These are phyloP conservation scores for Tenodera sinensis DNA, from an alignment of 2,888 invertebrate genomes.

Conservation along the genomic window DNA sequence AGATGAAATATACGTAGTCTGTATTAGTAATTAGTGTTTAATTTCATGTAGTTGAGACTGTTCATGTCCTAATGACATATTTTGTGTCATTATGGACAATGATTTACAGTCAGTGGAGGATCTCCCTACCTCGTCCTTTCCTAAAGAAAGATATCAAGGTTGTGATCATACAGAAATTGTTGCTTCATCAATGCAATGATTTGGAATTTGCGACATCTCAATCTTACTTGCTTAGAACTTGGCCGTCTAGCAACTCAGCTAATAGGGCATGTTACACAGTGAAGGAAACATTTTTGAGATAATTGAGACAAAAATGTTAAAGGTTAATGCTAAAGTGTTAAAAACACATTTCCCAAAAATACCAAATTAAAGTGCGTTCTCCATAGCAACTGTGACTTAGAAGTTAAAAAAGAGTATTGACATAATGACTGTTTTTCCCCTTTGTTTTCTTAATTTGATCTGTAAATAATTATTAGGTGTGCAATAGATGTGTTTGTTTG, in stretches of 20 bases:
- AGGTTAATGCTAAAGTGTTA: background rate
- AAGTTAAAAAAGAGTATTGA: background rate
- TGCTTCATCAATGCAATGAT: background rate
- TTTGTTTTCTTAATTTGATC: too few relatives aligned
- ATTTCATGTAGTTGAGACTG: background rate
- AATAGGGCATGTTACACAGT: background rate
- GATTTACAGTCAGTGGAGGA: constrained; percentile 9
- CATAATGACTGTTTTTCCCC: too few relatives aligned
- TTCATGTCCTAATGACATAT: constrained; percentile 24
- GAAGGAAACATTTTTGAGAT: background rate
- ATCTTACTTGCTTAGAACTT: background rate
- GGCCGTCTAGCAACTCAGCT: too few relatives aligned
- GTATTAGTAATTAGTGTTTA: background rate
- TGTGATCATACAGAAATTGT: background rate
- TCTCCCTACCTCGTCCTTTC: background rate
- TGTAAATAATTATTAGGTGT: too few relatives aligned
- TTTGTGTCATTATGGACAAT: constrained; percentile 27
- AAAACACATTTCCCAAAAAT: background rate
- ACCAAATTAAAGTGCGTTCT: background rate
- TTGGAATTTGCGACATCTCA: background rate
- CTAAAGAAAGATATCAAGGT: background rate
- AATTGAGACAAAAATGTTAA: background rate
- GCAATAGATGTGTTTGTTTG: too few relatives aligned
- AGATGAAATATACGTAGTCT: background rate
- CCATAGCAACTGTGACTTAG: background rate